Percentiles rank a stretch among this genome's conserved stretches.
Conservation (phyloP, 1,140 invertebrate species). For the Drosophila jambulina region DNA sequence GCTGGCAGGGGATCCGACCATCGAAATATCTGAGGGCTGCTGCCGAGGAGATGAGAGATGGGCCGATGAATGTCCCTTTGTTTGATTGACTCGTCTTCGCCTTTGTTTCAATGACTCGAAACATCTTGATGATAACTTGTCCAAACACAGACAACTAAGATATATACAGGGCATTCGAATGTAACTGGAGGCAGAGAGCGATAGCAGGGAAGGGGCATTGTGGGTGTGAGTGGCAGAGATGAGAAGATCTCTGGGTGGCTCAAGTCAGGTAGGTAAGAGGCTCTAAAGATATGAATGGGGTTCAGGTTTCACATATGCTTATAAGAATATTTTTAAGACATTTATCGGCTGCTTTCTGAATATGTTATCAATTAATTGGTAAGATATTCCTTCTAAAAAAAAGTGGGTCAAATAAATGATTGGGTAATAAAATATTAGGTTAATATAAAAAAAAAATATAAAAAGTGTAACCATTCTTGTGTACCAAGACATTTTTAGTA, state of each 20-base stretch:
- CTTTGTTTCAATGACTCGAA: slow-evolving; percentile 81
- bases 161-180: slow-evolving; percentile 7
- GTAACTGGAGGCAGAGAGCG: neutral
- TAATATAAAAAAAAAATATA: too few species aligned
- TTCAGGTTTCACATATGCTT: neutral
- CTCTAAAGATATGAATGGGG: neutral
- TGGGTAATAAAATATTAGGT: too few species aligned
- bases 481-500: neutral
- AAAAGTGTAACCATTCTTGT: too few species aligned
- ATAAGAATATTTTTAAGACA: neutral
- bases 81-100: slow-evolving; percentile 75
- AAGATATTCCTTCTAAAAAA: neutral
- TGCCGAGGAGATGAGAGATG: slow-evolving; percentile 42
- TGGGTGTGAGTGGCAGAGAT: slow-evolving; percentile 7
- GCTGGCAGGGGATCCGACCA: slow-evolving; percentile 17
- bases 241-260: neutral
- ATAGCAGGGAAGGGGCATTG: neutral
- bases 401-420: too few species aligned
- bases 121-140: slow-evolving; percentile 81
- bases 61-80: slow-evolving; percentile 59
- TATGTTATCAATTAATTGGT: too few species aligned
- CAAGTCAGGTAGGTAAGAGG: neutral
- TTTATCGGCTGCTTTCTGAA: neutral
- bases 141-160: slow-evolving; percentile 50
- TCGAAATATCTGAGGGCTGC: slow-evolving; percentile 24